A percentile compares a stretch with the other conserved stretches of the same genome.
Conservation (phyloP, 92 coral and sea anemone species). For the Palythoa heliodiscus region DNA sequence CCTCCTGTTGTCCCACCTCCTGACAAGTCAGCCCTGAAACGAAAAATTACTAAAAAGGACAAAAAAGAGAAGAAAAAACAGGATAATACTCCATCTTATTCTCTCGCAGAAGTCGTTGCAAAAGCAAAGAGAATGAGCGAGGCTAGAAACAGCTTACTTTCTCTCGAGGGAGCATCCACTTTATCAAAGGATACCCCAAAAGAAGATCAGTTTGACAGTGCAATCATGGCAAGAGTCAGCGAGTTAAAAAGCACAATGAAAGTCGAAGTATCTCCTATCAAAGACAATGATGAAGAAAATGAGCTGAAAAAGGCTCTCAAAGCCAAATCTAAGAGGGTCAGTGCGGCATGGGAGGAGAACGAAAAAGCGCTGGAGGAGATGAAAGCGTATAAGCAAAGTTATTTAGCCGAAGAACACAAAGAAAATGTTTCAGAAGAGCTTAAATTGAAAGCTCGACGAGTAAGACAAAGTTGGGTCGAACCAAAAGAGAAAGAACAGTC, state of each 20-base stretch:
- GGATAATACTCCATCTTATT: constrained; percentile 67
- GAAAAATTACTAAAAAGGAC: constrained; percentile 55
- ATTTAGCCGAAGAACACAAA: constrained; percentile 21
- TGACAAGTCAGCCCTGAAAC: constrained; percentile 43
- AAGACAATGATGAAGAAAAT: constrained; percentile 57
- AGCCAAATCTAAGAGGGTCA: constrained; percentile 84
- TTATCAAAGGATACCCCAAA: constrained; percentile 32
- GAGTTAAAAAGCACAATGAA: constrained; percentile 58
- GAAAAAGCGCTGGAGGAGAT: constrained; percentile 59
- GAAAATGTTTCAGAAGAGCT: constrained; percentile 44
- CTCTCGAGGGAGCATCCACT: constrained; percentile 33
- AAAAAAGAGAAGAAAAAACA: constrained; percentile 75
- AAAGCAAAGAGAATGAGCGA: constrained; percentile 85
- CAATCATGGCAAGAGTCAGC: constrained; percentile 62
- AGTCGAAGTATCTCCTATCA: not conserved
- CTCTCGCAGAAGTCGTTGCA: constrained; percentile 84
- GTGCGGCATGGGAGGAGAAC: constrained; percentile 76
- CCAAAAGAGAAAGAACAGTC: constrained; percentile 60
- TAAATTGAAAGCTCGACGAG: constrained; percentile 58
- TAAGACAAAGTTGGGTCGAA: constrained; percentile 59
- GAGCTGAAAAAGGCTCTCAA: constrained; percentile 80
- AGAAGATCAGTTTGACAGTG: constrained; percentile 75
- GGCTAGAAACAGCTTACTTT: constrained; percentile 55
- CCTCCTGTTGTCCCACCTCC: constrained; percentile 82
- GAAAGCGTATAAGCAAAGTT: constrained; percentile 40